Conservation (phyloP, 1,140 invertebrate species). For the Drosophila pallidifrons region DNA sequence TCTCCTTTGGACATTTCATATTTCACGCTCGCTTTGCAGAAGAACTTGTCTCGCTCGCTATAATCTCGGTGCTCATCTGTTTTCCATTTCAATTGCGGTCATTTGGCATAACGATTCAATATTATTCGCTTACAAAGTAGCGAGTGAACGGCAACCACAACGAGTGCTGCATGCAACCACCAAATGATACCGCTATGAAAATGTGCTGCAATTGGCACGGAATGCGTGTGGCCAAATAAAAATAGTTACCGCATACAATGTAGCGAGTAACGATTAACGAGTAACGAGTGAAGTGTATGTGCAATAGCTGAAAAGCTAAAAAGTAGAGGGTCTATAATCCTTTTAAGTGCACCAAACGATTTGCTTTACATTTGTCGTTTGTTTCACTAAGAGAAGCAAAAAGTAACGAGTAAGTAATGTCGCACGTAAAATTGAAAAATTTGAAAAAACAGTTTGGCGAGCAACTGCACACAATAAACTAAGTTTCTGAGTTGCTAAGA, state of each 20-base stretch:
- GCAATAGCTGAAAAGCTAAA: no score
- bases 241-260: no score
- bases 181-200: neutral
- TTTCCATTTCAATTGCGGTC: constrained; percentile 40
- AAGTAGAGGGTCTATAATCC: no score
- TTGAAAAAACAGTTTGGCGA: no score
- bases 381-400: no score
- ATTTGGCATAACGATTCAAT: constrained; percentile 11
- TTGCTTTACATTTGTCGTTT: no score
- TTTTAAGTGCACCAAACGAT: no score
- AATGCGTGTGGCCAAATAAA: neutral
- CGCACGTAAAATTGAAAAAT: no score
- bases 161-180: neutral
- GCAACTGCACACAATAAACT: no score
- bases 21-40: constrained; percentile 52
- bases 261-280: neutral
- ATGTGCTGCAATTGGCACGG: neutral
- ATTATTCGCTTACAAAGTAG: constrained; percentile 5
- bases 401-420: no score
- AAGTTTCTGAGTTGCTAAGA: no score
- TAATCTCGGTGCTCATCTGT: constrained; percentile 39
- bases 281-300: neutral
- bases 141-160: neutral
- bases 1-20: constrained; percentile 51
- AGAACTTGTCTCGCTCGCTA: constrained; percentile 24